phyloP scores from a whole-genome alignment of 2,888 invertebrate genomes.

The Yponomeuta sedellus region DNA sequence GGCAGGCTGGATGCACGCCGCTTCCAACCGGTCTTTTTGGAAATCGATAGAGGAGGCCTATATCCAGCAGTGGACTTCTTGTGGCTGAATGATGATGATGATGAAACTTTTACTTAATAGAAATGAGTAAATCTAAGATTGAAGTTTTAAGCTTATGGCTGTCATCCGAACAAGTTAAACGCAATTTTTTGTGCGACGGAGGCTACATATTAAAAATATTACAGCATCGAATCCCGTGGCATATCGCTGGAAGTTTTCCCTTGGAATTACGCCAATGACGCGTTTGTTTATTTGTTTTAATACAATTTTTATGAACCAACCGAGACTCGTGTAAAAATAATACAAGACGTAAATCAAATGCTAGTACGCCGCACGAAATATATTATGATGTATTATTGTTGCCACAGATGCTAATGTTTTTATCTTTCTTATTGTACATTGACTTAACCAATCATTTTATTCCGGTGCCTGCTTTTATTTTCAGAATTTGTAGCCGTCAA shows the following conservation, averaged over 20 bases:
- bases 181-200: no score
- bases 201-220: neutral
- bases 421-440: neutral
- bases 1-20: no score
- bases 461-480: neutral
- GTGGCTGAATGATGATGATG: no score
- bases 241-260: slow-evolving; percentile 32
- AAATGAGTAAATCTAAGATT: no score
- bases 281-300: slow-evolving; percentile 51
- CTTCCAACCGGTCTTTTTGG: no score
- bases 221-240: neutral
- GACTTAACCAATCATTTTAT: neutral
- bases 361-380: neutral
- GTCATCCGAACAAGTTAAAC: no score
- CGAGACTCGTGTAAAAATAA: slow-evolving; percentile 40
- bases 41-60: no score
- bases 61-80: no score
- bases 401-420: neutral
- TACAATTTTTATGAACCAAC: slow-evolving; percentile 48
- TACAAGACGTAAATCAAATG: slow-evolving; percentile 29
- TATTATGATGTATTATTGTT: slow-evolving; percentile 6
- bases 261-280: slow-evolving; percentile 47
- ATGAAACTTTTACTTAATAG: no score
- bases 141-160: no score
- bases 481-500: neutral